Base-by-base conservation (phyloP, 2,113 vertebrate genomes). In the Aspidoscelis tigris region DNA sequence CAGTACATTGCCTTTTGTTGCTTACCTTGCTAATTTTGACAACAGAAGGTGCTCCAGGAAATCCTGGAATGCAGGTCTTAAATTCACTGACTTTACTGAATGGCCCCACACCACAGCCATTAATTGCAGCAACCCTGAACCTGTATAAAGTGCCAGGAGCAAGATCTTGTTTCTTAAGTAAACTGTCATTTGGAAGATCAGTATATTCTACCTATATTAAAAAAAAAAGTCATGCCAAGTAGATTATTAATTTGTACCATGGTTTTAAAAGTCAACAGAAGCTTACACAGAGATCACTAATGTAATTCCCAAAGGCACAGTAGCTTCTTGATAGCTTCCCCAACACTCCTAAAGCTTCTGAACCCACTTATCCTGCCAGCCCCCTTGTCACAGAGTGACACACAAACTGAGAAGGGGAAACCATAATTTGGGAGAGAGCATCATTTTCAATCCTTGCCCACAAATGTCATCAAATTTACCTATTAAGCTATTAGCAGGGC, bases 31-130 rank as follows among this genome's bases (percentile, higher is more conserved):
- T 97, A 86, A 99, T 99, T 92, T 96, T 98, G 93, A 99, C 98
- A 83, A 98, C 97, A 92, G 98, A 99, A 80, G 99, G 99, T 71
- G 99, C 99, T 90, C 98, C 98, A 81, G 99, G 99, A 94, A 99
- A 99, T 79, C 99, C 99, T 0, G 98, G 98, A 89, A 98, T 98
- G 87, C 98, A 99, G 2, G 98, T 99, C 93, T 99, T 99, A 95
- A 99, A 99, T 94, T 99, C 98, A 83, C 97, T 98, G 82, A 97
- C 90, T 66, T 96, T 97, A 94, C 99, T 98, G 95, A 99, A 99
- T 91, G 97, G 96, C 77, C 99, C 98, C 75, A 96, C 93, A 33
- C 98, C 98, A 86, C 97, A 97, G 85, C 95, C 96, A 94, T 99
- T 99, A 90, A 99, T 95, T 85, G 98, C 99, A 71, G 98, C 98